A percentile compares a stretch with the other conserved stretches of the same genome.
phyloP scores from a whole-genome alignment of 2,797 vertebrate genomes.

The Acipenser ruthenus region DNA sequence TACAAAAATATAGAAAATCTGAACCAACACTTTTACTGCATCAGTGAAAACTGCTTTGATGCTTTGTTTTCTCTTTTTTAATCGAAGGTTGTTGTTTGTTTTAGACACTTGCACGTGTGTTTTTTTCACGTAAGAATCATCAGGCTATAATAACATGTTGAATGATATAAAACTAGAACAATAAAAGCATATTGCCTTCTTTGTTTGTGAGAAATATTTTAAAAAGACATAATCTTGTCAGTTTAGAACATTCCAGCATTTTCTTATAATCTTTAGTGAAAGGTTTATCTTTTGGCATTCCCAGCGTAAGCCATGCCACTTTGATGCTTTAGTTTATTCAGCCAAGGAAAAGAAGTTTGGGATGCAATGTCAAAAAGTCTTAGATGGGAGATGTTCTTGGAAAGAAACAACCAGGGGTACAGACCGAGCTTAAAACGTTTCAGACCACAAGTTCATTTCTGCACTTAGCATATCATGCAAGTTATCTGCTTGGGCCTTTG shows the following conservation, averaged over 20 bases:
- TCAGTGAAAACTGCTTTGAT: conserved; percentile 30
- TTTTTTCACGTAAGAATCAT: conserved; percentile 24
- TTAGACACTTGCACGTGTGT: conserved; percentile 3
- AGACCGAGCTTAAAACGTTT: conserved; percentile 53
- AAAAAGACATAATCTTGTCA: conserved; percentile 62
- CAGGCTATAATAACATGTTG: conserved; percentile 34
- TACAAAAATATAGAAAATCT: conserved; percentile 72
- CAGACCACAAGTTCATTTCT: conserved; percentile 39
- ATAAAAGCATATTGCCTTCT: conserved; percentile 54
- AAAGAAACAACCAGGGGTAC: conserved; percentile 49
- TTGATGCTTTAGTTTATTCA: conserved; percentile 54
- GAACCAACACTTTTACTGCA: conserved; percentile 33
- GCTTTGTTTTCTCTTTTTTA: conserved; percentile 14
- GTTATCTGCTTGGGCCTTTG: conserved; percentile 17
- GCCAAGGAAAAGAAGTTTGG: conserved; percentile 37
- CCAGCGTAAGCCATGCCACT: conserved; percentile 65
- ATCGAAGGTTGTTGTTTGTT: conserved; percentile 23
- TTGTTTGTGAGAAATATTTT: conserved; percentile 47
- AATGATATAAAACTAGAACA: conserved; percentile 61
- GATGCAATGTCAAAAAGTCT: conserved; percentile 39
- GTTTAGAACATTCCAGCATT: conserved; percentile 62
- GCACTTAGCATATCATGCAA: conserved; percentile 58
- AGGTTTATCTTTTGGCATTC: conserved; percentile 59
- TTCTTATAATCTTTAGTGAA: conserved; percentile 55
- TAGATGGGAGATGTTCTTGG: conserved; percentile 8